Percentiles rank a stretch among this genome's conserved stretches.
phyloP scores from a whole-genome alignment of 2,113 vertebrate genomes.

The Xenopus borealis region DNA sequence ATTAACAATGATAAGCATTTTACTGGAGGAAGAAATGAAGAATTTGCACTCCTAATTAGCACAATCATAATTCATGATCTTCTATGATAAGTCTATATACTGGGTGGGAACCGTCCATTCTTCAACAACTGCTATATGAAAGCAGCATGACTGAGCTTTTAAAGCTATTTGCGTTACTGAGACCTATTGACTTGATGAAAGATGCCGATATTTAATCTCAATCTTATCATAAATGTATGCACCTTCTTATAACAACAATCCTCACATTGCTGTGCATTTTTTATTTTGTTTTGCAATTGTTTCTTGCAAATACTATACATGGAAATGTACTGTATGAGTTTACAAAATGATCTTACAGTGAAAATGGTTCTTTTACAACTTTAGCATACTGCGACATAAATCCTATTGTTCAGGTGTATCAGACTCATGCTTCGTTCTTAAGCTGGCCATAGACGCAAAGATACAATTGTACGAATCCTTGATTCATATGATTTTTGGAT shows the following conservation, averaged over 20 bases:
- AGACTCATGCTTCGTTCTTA: too few relatives aligned
- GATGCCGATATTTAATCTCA: not conserved
- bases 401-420: too few relatives aligned
- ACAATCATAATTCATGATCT: not conserved
- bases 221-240: not conserved
- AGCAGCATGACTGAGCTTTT: not conserved
- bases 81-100: not conserved
- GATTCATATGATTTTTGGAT: too few relatives aligned
- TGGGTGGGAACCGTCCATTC: not conserved
- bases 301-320: too few relatives aligned
- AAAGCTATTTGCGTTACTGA: not conserved
- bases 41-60: constrained; percentile 24
- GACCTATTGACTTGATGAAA: not conserved
- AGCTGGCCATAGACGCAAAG: too few relatives aligned
- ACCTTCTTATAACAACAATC: not conserved
- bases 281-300: too few relatives aligned
- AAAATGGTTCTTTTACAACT: too few relatives aligned
- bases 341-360: too few relatives aligned
- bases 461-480: too few relatives aligned
- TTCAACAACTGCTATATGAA: not conserved
- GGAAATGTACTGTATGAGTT: too few relatives aligned
- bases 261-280: too few relatives aligned
- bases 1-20: constrained; percentile 15
- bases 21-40: constrained; percentile 1
- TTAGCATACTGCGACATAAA: too few relatives aligned